These are phyloP conservation scores for Oceanodroma leucorhoa DNA, from an alignment of 2,797 vertebrate species.

Conservation along the genomic window DNA sequence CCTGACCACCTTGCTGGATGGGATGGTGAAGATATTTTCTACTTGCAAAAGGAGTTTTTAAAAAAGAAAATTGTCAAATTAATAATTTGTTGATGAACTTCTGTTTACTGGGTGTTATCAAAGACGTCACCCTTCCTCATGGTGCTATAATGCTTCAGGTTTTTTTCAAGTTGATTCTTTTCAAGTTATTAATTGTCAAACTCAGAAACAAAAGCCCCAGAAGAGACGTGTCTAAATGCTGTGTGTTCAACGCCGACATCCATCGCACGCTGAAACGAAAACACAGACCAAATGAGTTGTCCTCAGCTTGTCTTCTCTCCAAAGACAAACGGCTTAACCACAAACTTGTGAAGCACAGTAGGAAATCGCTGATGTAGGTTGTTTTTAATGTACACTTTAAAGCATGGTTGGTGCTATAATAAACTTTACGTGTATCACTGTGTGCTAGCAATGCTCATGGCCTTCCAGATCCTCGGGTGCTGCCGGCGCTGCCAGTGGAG, in stretches of 20 bases:
- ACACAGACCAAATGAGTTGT: background rate
- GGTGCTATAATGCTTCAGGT: conserved; percentile 19
- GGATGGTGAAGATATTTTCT: background rate
- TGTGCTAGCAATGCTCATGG: background rate
- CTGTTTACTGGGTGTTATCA: conserved; percentile 23
- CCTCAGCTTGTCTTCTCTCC: background rate
- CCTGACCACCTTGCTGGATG: background rate
- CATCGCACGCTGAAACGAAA: background rate
- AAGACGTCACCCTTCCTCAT: background rate
- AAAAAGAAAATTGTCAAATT: background rate
- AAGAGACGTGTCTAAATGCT: background rate
- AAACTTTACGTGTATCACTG: background rate
- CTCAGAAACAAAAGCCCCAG: background rate
- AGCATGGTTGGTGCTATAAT: conserved; percentile 38
- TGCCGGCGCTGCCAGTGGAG: background rate
- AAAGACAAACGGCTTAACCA: background rate
- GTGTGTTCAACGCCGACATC: background rate
- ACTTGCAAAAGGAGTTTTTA: background rate
- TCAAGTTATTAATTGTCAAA: background rate
- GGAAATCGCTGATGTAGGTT: background rate
- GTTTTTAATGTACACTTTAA: background rate
- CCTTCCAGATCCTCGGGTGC: fast-evolving
- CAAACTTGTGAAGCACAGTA: background rate
- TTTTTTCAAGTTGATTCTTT: background rate
- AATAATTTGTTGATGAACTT: background rate